Conservation (phyloP, 2,113 vertebrate species). For the Hoplias malabaricus region DNA sequence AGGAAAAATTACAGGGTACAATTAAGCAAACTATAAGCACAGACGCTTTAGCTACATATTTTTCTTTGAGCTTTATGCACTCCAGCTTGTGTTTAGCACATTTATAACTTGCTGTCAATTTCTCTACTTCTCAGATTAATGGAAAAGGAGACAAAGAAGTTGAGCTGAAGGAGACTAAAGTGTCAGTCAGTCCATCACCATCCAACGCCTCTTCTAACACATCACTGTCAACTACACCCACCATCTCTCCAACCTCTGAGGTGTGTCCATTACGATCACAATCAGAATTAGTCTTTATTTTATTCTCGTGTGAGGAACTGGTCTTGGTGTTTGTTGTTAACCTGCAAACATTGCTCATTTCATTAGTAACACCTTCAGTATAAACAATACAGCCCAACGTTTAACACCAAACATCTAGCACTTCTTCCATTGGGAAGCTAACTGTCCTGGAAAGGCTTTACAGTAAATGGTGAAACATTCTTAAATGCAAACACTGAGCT, state of each 20-base stretch:
- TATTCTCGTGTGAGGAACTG: background rate
- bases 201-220: conserved; percentile 71
- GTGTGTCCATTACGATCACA: conserved; percentile 47
- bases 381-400: too few species aligned
- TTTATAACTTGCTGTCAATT: background rate
- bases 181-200: conserved; percentile 70
- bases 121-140: conserved; percentile 61
- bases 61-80: background rate
- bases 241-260: conserved; percentile 63
- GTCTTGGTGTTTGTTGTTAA: too few species aligned
- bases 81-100: background rate
- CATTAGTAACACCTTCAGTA: too few species aligned
- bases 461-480: too few species aligned
- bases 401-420: too few species aligned
- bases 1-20: background rate
- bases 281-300: background rate
- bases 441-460: too few species aligned
- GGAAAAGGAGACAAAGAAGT: conserved; percentile 55
- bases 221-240: conserved; percentile 61
- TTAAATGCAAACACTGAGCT: too few species aligned
- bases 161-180: conserved; percentile 59
- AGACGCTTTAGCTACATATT: background rate
- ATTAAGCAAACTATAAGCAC: background rate
- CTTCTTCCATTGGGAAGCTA: too few species aligned
- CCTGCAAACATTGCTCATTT: too few species aligned